Evolutionary conservation across 2,113 vertebrate genomes (phyloP), one percentile per base, ranked within the genome.

Genomic region (Prunella himalayana): DNA sequence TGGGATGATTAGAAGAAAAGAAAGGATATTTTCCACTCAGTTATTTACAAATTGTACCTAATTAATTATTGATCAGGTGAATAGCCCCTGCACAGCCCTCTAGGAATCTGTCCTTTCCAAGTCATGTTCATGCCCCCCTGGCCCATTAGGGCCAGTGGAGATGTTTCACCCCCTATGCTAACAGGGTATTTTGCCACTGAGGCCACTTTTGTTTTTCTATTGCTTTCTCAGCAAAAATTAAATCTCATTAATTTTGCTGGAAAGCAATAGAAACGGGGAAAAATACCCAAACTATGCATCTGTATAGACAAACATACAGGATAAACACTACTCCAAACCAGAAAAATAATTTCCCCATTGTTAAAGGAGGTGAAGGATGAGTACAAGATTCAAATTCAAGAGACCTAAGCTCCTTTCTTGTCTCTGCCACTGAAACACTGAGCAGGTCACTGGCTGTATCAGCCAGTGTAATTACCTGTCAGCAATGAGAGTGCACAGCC

Each of bases 41-140:
- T 92, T 91, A 92, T 95, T 94, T 95, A 84, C 91, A 90, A 96
- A 80, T 59, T 94, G 78, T 24, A 66, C 25, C 50, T 95, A 94
- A 94, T 76, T 66, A 94, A 95, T 95, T 95, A 94, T 87, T 89
- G 86, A 95, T 94, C 54, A 89, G 10, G 6, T 42, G 45, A 76
- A 22, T 19, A 89, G 70, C 50, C 73, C 77, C 64, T 71, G 65
- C 49, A 61, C 45, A 78, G 13, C 69, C 65, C 73, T 91, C 78
- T 66, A 91, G 57, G 87, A 92, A 80, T 66, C 39, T 7, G 3
- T 79, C 73, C 59, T 91, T 95, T 89, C 70, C 50, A 79, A 86
- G 49, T 50, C 66, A 47, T 3, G 2, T 33, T 65, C 35, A 57
- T 1, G 8, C 20, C 9, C 28, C 15, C 10, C 23, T 10, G 3